phyloP scores from a whole-genome alignment of 2,888 invertebrate species.

The Matsumyia berberina region DNA sequence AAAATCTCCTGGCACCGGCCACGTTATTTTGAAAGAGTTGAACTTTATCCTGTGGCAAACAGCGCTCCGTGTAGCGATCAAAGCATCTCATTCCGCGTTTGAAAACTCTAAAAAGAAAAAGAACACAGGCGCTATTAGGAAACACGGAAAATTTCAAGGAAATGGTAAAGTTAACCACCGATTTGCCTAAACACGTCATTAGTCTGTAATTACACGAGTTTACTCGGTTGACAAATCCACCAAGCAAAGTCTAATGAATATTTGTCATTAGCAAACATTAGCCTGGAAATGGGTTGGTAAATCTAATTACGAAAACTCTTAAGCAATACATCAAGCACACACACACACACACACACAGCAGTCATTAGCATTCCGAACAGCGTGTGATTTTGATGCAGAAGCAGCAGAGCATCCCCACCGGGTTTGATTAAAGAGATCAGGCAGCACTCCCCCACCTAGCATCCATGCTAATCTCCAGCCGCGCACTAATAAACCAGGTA shows the following conservation, averaged over 20 bases:
- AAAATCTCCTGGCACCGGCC: conserved; percentile 82
- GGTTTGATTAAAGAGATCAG: neutral
- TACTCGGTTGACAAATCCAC: neutral
- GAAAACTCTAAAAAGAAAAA: conserved; percentile 81
- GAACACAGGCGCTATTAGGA: no score
- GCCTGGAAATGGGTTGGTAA: neutral
- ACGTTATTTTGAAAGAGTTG: conserved; percentile 82
- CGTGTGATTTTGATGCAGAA: neutral
- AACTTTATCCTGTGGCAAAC: conserved; percentile 80
- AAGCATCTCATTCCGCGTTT: conserved; percentile 83
- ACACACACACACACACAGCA: no score
- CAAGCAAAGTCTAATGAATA: neutral
- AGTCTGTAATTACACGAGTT: neutral
- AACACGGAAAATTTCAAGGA: neutral
- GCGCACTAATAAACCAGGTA: no score
- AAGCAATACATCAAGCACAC: neutral
- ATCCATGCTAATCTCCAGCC: no score
- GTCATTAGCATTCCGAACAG: neutral
- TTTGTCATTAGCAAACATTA: neutral
- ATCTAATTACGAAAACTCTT: conserved; percentile 11
- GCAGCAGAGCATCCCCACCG: neutral
- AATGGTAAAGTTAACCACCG: neutral
- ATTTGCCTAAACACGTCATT: neutral
- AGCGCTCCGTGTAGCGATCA: conserved; percentile 82
- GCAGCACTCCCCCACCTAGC: neutral